phyloP scores from a whole-genome alignment of 1,140 invertebrate species.

The Heliconius eleuchia region DNA sequence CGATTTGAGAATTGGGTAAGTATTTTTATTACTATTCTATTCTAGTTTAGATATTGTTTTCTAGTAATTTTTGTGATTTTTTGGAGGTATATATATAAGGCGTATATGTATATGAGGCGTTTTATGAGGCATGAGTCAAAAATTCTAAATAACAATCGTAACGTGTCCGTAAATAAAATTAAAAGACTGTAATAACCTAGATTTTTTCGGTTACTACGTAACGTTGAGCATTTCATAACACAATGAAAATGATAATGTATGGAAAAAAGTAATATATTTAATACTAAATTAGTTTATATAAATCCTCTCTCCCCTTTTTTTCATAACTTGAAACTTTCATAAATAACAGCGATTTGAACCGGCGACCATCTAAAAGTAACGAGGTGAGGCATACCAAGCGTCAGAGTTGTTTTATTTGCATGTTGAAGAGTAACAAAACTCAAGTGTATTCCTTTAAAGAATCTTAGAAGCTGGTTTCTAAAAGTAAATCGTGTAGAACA shows the following conservation, averaged over 20 bases:
- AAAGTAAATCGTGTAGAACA: constrained; percentile 1
- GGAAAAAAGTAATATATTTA: background rate
- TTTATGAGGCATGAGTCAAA: constrained; percentile 8
- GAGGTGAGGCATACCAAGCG: background rate
- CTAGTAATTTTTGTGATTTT: background rate
- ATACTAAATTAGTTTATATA: background rate
- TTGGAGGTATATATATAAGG: background rate
- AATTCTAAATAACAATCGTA: constrained; percentile 3
- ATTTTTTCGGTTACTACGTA: background rate
- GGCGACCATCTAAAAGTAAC: background rate
- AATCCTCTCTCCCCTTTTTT: background rate
- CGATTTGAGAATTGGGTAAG: constrained; percentile 34
- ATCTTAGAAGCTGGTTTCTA: background rate
- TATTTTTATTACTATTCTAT: background rate
- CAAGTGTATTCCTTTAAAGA: background rate
- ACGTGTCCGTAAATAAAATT: background rate
- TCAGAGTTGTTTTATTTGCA: no score
- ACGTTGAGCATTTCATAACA: background rate
- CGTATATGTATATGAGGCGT: background rate
- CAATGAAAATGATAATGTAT: background rate
- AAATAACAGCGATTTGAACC: background rate
- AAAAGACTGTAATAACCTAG: background rate
- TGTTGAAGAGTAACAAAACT: background rate
- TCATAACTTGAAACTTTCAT: background rate
- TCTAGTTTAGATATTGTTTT: background rate